Percentiles rank a stretch among this genome's conserved stretches.
Conservation (phyloP, 2,888 invertebrate genomes). For the Agrilus biguttatus region DNA sequence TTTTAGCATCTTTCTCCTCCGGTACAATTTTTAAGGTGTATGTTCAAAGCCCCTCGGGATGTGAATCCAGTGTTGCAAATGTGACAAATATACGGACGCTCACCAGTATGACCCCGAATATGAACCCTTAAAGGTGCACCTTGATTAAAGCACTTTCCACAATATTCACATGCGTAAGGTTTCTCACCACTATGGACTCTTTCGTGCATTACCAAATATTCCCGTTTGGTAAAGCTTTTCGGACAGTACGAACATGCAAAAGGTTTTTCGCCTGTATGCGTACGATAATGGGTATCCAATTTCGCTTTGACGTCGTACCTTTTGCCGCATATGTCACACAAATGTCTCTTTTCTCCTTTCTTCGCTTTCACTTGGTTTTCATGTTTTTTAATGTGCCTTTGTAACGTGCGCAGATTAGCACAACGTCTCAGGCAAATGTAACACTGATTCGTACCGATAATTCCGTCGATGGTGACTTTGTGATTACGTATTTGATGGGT, state of each 20-base stretch:
- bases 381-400: constrained; percentile 34
- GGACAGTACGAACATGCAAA: constrained; percentile 23
- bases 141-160: constrained; percentile 46
- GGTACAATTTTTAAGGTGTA: constrained; percentile 37
- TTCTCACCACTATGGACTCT: constrained; percentile 47
- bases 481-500: constrained; percentile 28
- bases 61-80: constrained; percentile 44
- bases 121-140: constrained; percentile 37
- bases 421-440: constrained; percentile 21
- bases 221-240: constrained; percentile 24
- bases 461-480: constrained; percentile 26
- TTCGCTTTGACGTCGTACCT: constrained; percentile 23
- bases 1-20: constrained; percentile 21
- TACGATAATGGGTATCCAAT: constrained; percentile 22
- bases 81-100: constrained; percentile 41
- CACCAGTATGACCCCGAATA: constrained; percentile 23
- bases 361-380: constrained; percentile 31
- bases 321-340: constrained; percentile 26
- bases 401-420: constrained; percentile 24
- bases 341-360: constrained; percentile 19
- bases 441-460: constrained; percentile 29
- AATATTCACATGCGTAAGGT: constrained; percentile 44
- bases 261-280: constrained; percentile 24
- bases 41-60: constrained; percentile 42
- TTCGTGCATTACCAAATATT: constrained; percentile 42